Base-by-base conservation (phyloP, 2,797 vertebrate genomes). In the Halcyon smyrnensis region DNA sequence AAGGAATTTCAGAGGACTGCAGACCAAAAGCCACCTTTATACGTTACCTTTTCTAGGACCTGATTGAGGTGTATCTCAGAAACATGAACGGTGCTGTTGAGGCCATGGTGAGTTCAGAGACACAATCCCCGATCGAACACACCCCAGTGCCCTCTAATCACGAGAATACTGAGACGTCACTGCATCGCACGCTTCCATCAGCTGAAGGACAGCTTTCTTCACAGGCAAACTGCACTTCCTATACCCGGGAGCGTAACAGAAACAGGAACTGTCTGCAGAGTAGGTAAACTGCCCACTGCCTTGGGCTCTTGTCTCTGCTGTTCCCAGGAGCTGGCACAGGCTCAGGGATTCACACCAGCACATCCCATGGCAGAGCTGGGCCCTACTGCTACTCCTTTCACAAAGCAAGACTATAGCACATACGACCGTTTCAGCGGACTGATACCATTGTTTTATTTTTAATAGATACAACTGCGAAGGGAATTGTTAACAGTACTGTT, bases 221-320 rank as follows among this genome's bases (percentile, higher is more conserved):
- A 57, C 23, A 57, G 15, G 39, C 20, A 53, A 32, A n/a, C 53
- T 12, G 53, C 32, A 56, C 79, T 56, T 75, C 69, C 54, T 54
- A 1, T 74, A 95, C 81, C 75, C 92, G 75, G 20, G 36, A 80
- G 41, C 60, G 14, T 15, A 83, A 79, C 68, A 89, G 67, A 89
- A 96, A 95, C 57, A 95, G 70, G 89, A 97, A 63, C 32, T 64
- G 64, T 43, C 75, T 91, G 78, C 64, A 87, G 64, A 92, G 83
- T 53, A 77, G 2, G 3, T 24, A 60, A 87, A 80, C n/a, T 91
- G 36, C 11, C 87, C 68, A 45, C 15, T 79, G 67, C 53, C 82
- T 87, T 77, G 0, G 1, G 71, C 74, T 83, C 73, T 25, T 53
- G 63, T 70, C 75, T 77, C 70, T 89, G 36, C 68, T 64, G 39